These are phyloP conservation scores for Leucoraja ocellata DNA, from an alignment of 2,797 vertebrate genomes.

Conservation along the genomic window DNA sequence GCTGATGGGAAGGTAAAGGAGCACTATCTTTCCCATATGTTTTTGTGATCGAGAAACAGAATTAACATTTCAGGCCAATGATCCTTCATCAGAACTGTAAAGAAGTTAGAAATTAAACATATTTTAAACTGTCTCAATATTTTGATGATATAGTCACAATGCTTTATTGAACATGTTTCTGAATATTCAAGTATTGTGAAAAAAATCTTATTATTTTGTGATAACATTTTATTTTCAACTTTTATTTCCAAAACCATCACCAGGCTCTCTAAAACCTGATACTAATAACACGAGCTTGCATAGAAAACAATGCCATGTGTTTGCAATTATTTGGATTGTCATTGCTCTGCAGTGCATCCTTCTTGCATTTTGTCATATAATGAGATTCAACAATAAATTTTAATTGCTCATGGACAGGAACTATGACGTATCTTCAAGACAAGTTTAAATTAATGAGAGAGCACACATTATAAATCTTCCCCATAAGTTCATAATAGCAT, in stretches of 20 bases:
- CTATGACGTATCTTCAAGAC: not conserved
- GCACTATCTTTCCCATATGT: not conserved
- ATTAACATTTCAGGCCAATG: too few species aligned
- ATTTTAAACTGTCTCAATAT: not conserved
- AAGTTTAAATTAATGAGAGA: not conserved
- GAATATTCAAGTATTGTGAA: not conserved
- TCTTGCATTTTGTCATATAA: not conserved
- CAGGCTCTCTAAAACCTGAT: not conserved
- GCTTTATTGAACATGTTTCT: not conserved
- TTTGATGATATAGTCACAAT: not conserved
- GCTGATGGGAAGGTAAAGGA: not conserved
- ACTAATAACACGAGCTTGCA: not conserved
- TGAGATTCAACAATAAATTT: not conserved
- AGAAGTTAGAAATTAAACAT: too few species aligned
- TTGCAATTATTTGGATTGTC: not conserved
- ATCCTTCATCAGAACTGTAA: too few species aligned
- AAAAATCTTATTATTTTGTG: not conserved
- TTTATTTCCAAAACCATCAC: not conserved
- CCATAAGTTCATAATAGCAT: not conserved
- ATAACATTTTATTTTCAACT: not conserved
- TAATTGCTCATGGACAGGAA: not conserved
- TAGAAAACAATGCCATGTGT: not conserved
- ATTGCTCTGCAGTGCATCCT: not conserved
- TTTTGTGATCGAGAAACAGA: too few species aligned
- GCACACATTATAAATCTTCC: not conserved